Evolutionary conservation across 2,113 vertebrate genomes (phyloP).

Genomic region (Aspiorhynchus laticeps): DNA sequence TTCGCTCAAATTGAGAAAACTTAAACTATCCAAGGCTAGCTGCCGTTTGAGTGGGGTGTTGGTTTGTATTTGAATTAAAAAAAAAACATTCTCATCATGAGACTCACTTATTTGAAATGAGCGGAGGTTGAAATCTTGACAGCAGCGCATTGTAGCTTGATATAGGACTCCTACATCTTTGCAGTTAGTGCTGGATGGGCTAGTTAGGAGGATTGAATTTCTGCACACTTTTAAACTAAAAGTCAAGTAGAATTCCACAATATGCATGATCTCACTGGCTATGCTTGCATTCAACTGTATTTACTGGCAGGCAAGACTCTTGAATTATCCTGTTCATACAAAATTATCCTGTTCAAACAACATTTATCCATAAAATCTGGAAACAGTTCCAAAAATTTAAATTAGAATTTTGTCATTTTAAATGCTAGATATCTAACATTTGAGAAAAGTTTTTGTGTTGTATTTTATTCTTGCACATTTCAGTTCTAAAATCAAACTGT

Average conservation of each 20-base stretch:
- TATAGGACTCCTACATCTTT: conserved; percentile 8
- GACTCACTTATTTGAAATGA: conserved; percentile 34
- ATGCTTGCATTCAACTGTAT: background rate
- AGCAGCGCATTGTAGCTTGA: conserved; percentile 3
- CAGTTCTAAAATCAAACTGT: too few species aligned
- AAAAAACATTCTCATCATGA: background rate
- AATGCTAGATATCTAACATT: too few species aligned
- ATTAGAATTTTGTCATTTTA: too few species aligned
- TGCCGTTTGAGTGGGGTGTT: conserved; percentile 23
- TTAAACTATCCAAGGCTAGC: conserved; percentile 23
- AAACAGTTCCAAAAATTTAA: too few species aligned
- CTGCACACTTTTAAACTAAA: background rate
- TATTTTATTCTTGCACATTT: too few species aligned
- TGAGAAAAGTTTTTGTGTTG: too few species aligned
- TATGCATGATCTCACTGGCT: background rate
- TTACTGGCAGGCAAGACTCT: background rate
- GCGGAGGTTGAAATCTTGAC: conserved; percentile 9
- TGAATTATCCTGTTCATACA: background rate
- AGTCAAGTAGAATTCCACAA: background rate
- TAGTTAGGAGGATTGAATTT: background rate
- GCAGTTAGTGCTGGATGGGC: background rate
- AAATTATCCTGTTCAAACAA: background rate
- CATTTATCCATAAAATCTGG: too few species aligned
- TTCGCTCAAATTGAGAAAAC: conserved; percentile 42
- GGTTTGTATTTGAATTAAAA: conserved; percentile 12